Evolutionary conservation across 2,888 invertebrate genomes (phyloP), one percentile per base, ranked within the genome.

Genomic region (Drosophila borborema): DNA sequence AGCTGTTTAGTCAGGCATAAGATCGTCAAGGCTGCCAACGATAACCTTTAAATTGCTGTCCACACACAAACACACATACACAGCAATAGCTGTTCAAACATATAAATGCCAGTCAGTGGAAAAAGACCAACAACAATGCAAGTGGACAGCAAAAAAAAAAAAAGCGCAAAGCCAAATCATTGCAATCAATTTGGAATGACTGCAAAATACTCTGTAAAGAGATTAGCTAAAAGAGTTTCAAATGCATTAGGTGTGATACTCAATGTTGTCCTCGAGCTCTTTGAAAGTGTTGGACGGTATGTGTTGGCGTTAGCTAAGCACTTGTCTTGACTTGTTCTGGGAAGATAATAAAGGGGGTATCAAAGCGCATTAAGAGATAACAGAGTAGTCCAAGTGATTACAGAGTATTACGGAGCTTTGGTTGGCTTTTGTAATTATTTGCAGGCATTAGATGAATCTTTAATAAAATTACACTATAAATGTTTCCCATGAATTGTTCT

Each of bases 21-120:
- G 86, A 84, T 82, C 88, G 70, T 74, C 84, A 78, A 83, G 80
- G 77, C 82, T 85, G 77, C 73, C 67, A 74, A 71, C 73, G 88
- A 88, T 86, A 83, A 82, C 86, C 86, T 82, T 78, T 88, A 80
- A 86, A 86, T 83, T 86, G 76, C 75, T 69, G 69, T 72, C 74
- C 74, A 67, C 38, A 54, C 65, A 55, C 43, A 43, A 31, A 28
- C 40, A 48, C 38, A 38, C 23, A 51, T n/a, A 10, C 40, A 46
- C 45, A 58, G 69, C 70, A 70, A 78, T 63, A 46, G 78, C 53
- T 67, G 59, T 62, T 74, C 65, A 69, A 77, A 68, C 77, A 64
- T 72, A 56, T 72, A 64, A 75, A 72, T 67, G 72, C 62, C 67
- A 60, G 56, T 53, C 63, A 58, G 38, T 49, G 36, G 48, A 59